Evolutionary conservation across 2,797 vertebrate genomes (phyloP).

Genomic region (Rhinella marina): DNA sequence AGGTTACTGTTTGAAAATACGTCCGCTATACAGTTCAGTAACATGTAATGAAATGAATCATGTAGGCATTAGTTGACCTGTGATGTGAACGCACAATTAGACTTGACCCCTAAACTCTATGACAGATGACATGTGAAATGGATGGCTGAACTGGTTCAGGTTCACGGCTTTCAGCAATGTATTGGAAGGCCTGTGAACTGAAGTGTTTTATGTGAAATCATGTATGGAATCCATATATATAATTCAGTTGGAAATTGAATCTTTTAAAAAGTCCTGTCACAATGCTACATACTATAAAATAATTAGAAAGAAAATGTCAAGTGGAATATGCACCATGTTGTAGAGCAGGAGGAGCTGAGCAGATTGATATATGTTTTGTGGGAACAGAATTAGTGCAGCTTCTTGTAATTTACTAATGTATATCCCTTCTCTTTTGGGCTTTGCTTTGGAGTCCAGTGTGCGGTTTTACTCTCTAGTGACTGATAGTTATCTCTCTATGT

Average conservation of each 20-base stretch:
- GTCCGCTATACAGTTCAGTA: not conserved
- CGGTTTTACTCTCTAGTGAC: too few species aligned
- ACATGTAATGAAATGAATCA: not conserved
- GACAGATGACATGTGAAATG: not conserved
- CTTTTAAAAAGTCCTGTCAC: not conserved
- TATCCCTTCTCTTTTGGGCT: too few species aligned
- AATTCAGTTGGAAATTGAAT: too few species aligned
- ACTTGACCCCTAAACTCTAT: slow-evolving; percentile 1
- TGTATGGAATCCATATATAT: not conserved
- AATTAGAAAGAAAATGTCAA: too few species aligned
- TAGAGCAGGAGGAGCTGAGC: too few species aligned
- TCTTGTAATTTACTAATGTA: too few species aligned
- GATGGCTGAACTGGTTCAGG: not conserved
- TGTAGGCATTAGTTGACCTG: not conserved
- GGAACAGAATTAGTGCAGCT: too few species aligned
- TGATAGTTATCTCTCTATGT: too few species aligned
- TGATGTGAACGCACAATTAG: not conserved
- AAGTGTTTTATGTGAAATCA: not conserved
- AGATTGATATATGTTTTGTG: too few species aligned
- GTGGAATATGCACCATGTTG: too few species aligned
- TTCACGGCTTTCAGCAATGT: slow-evolving; percentile 1
- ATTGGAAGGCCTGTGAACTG: not conserved
- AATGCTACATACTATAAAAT: too few species aligned
- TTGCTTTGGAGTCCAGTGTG: too few species aligned
- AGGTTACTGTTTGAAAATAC: slow-evolving; percentile 9